Conservation (phyloP, 2,888 invertebrate genomes). For the Aquatica leii region DNA sequence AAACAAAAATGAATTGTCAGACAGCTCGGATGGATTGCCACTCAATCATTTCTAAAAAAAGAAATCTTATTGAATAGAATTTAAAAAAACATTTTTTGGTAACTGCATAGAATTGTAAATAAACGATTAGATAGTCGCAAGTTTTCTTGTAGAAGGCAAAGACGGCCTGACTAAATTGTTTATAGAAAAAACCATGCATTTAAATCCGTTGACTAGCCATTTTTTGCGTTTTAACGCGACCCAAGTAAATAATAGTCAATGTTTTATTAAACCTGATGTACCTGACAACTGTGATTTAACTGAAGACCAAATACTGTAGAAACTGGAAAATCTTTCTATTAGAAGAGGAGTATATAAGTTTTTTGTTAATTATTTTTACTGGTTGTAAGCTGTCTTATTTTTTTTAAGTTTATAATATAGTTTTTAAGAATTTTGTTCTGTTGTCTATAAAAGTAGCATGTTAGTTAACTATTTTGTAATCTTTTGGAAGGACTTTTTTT, state of each 20-base stretch:
- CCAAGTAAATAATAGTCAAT: no score
- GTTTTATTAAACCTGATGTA: no score
- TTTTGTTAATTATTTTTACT: not conserved
- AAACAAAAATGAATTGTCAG: no score
- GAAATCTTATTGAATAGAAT: no score
- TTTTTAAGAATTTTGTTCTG: not conserved
- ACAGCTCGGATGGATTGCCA: no score
- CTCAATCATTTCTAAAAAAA: no score
- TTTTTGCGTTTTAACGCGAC: no score
- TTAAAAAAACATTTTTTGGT: not conserved
- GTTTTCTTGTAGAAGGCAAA: not conserved
- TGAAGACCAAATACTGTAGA: not conserved
- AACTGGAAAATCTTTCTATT: not conserved
- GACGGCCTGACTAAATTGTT: not conserved
- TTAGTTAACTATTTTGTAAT: not conserved
- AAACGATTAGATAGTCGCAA: not conserved
- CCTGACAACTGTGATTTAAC: no score
- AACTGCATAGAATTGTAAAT: no score
- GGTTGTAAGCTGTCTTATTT: not conserved
- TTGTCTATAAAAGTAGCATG: not conserved
- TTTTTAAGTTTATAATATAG: not conserved
- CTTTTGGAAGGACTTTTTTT: not conserved
- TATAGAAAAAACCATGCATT: no score
- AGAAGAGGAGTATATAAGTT: not conserved
- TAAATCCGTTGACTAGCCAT: no score